phyloP scores from a whole-genome alignment of 2,797 vertebrate genomes.

The Hipposideros larvatus region DNA sequence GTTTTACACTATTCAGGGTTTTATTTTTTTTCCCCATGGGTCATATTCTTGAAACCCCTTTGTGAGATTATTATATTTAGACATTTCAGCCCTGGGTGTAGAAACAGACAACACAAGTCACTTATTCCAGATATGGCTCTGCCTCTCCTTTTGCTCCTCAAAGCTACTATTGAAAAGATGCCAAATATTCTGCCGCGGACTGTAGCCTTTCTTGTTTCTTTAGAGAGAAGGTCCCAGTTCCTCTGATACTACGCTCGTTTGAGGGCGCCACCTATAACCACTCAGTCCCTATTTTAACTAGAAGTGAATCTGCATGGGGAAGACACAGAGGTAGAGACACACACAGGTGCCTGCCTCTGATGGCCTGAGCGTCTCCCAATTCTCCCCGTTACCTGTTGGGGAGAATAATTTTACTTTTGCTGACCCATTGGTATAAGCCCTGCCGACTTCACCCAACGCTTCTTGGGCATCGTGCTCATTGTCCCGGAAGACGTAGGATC shows the following conservation, averaged over 20 bases:
- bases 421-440: neutral
- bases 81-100: slow-evolving; percentile 33
- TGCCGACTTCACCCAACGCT: neutral
- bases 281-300: neutral
- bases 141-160: neutral
- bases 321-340: neutral
- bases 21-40: neutral
- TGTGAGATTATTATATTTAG: slow-evolving; percentile 55
- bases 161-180: neutral
- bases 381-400: neutral
- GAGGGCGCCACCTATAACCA: neutral
- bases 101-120: neutral
- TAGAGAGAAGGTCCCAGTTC: neutral
- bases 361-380: neutral
- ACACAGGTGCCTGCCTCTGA: neutral
- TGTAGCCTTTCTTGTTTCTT: neutral
- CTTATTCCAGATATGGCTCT: slow-evolving; percentile 22
- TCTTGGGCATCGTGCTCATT: neutral
- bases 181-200: neutral
- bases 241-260: neutral
- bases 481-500: neutral
- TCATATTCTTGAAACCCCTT: slow-evolving; percentile 56
- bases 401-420: neutral
- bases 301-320: neutral
- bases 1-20: neutral